A percentile compares a stretch with the other conserved stretches of the same genome.
Evolutionary conservation across 2,113 vertebrate species (phyloP).

Genomic region (Gulo gulo): DNA sequence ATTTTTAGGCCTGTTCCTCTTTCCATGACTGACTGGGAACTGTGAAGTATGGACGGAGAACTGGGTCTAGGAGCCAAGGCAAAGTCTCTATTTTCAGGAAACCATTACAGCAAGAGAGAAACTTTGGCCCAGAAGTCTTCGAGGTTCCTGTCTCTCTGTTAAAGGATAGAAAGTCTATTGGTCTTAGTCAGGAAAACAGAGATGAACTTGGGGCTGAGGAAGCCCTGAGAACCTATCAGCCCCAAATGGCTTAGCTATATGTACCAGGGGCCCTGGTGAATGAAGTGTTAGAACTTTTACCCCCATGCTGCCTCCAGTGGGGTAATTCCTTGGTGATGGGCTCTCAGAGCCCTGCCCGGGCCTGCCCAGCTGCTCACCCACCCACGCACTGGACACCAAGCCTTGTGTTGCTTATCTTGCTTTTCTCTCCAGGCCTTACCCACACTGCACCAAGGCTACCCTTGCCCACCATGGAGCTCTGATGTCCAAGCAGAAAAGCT

Average conservation of each 20-base stretch:
- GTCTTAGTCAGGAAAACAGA: not conserved
- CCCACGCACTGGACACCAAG: not conserved
- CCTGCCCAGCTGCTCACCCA: not conserved
- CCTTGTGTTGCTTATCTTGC: not conserved
- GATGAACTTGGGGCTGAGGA: not conserved
- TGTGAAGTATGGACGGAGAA: not conserved
- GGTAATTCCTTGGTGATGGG: not conserved
- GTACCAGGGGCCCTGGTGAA: not conserved
- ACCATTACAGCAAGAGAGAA: not conserved
- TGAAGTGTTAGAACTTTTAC: not conserved
- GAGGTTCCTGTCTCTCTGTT: not conserved
- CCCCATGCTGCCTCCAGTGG: rapidly evolving
- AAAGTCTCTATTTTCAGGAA: slow-evolving; percentile 41
- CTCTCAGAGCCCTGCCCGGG: not conserved
- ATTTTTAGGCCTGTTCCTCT: slow-evolving; percentile 44
- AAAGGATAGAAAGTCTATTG: not conserved
- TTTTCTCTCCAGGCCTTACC: not conserved
- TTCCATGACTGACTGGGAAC: slow-evolving; percentile 35
- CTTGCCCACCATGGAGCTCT: not conserved
- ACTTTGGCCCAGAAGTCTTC: not conserved
- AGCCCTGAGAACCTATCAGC: not conserved
- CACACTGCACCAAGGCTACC: not conserved
- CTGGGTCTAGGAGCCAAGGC: not conserved
- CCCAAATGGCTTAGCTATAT: not conserved
- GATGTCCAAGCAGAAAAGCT: not conserved